Base-by-base conservation (phyloP, 2,797 vertebrate genomes). In the Syncerus caffer region DNA sequence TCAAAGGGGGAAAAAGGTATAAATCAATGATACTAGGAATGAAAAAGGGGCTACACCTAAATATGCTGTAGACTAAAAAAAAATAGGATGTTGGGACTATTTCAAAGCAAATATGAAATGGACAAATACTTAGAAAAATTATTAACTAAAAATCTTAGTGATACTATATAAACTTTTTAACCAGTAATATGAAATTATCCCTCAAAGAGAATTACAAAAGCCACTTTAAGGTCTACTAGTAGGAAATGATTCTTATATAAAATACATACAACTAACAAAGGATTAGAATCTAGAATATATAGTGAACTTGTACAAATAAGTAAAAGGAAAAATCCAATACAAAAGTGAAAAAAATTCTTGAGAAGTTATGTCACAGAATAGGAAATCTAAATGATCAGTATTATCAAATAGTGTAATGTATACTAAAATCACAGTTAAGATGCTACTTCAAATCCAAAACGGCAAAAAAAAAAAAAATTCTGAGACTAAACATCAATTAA, bases 181-280 rank as follows among this genome's bases (percentile, higher is more conserved):
- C 34, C 31, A 91, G 25, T 85, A 94, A 55, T 76, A 91, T n/a
- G 6, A 80, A 95, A 91, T 86, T 9, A 95, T 31, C 38, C 14
- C 34, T 91, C 55, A 78, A 90, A 95, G 42, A 93, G 47, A 90
- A 95, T 76, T 67, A 85, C 4, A 94, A 94, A 96, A 82, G 9
- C 25, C 29, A 92, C 29, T 29, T 78, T 79, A 88, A 64, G 55
- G 53, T 94, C 91, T 91, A 89, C 55, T 82, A 93, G 58, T 82
- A 95, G 95, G 34, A 95, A 96, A 89, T 42, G 11, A 89, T 87
- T 34, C 78, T 92, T 93, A 96, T 25, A 84, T 25, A 89, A 16
- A 87, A 94, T 84, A 90, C 31, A 91, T 76, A 85, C 23, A 93
- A 95, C 21, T 47, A 96, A 92, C 38, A 95, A 89, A 97, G 19